phyloP scores from a whole-genome alignment of 2,113 vertebrate genomes.

The Arothron firmamentum region DNA sequence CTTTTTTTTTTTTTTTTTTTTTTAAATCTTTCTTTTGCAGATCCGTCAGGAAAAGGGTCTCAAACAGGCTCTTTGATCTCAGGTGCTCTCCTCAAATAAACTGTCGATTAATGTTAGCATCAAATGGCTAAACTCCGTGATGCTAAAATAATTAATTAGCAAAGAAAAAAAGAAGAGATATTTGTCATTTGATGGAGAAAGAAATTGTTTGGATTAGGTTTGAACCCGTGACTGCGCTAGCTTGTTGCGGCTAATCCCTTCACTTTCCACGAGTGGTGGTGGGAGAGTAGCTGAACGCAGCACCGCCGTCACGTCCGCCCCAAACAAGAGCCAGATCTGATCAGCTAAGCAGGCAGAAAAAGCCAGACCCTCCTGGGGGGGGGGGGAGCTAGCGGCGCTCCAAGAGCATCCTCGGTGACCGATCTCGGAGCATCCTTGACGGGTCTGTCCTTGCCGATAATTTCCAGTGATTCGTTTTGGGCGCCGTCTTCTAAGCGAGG shows the following conservation, averaged over 20 bases:
- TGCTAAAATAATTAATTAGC: constrained; percentile 30
- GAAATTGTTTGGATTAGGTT: constrained; percentile 34
- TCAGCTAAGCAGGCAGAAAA: no score
- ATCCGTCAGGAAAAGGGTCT: constrained; percentile 28
- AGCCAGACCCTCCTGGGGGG: no score
- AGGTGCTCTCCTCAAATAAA: constrained; percentile 46
- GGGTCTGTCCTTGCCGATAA: background rate
- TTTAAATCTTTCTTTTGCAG: constrained; percentile 6
- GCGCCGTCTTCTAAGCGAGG: background rate
- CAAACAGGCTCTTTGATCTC: constrained; percentile 50
- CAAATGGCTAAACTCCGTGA: constrained; percentile 1
- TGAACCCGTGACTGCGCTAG: constrained; percentile 13
- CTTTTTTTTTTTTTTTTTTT: constrained; percentile 16
- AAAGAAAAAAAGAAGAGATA: constrained; percentile 23
- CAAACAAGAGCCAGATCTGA: constrained; percentile 59
- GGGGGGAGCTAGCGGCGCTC: constrained; percentile 20
- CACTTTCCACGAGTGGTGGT: constrained; percentile 28
- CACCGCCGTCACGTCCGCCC: background rate
- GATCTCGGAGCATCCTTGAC: no score
- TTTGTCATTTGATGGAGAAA: constrained; percentile 18
- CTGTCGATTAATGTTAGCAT: constrained; percentile 19
- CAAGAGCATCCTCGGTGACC: background rate
- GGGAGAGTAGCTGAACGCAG: constrained; percentile 39
- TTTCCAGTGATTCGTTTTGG: constrained; percentile 3
- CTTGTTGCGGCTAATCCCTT: constrained; percentile 50